Evolutionary conservation across 1,140 invertebrate species (phyloP).

Genomic region (Euwallacea similis): DNA sequence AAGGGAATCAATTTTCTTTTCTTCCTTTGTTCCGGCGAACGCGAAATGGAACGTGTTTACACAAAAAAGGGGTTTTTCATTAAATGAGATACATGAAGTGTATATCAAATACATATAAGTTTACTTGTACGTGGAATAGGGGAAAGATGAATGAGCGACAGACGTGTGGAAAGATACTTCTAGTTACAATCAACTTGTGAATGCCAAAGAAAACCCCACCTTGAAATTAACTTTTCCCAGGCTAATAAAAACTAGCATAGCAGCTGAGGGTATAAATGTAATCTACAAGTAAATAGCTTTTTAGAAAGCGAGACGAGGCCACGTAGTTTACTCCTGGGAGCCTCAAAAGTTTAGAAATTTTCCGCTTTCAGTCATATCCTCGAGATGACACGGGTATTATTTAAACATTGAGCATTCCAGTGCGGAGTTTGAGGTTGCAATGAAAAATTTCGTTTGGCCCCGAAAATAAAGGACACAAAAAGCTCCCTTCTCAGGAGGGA

Average conservation of each 20-base stretch:
- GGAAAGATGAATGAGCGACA: too few relatives aligned
- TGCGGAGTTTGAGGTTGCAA: too few relatives aligned
- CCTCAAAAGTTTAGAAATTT: constrained; percentile 24
- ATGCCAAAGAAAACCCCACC: too few relatives aligned
- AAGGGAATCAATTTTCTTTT: constrained; percentile 12
- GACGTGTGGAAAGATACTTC: too few relatives aligned
- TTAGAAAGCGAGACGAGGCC: constrained; percentile 27
- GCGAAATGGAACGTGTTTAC: too few relatives aligned
- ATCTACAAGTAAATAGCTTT: constrained; percentile 36
- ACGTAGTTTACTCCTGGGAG: constrained; percentile 21
- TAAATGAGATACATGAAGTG: too few relatives aligned
- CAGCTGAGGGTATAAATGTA: constrained; percentile 24
- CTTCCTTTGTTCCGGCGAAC: not conserved
- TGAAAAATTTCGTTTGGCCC: too few relatives aligned
- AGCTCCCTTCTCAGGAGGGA: not conserved
- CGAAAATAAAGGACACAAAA: too few relatives aligned
- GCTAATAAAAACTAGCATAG: constrained; percentile 21
- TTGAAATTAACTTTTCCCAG: constrained; percentile 31
- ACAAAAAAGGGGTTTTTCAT: too few relatives aligned
- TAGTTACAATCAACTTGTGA: too few relatives aligned
- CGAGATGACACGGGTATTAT: not conserved
- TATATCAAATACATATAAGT: too few relatives aligned
- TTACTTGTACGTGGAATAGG: too few relatives aligned
- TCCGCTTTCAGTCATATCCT: constrained; percentile 15
- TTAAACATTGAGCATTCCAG: not conserved